Conservation (phyloP, 2,797 vertebrate genomes). For the Benthosema pterotum region DNA sequence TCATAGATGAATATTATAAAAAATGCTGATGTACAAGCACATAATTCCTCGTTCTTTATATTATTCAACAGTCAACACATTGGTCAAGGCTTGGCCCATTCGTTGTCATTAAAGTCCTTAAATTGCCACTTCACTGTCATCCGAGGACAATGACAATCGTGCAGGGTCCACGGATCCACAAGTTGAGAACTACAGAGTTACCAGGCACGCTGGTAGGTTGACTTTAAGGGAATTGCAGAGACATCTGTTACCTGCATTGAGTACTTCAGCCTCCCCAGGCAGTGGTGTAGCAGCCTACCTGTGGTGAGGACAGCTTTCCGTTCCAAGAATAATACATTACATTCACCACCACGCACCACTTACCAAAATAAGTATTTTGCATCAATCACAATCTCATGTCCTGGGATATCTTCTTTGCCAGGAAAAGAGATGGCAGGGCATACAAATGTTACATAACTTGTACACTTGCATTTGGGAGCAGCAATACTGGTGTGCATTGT, state of each 20-base stretch:
- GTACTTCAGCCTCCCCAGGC: slow-evolving; percentile 24
- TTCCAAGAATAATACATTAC: slow-evolving; percentile 22
- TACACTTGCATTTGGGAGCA: too few relatives aligned
- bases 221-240: slow-evolving; percentile 11
- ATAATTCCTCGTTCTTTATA: too few relatives aligned
- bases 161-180: background rate
- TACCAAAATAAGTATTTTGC: slow-evolving; percentile 11
- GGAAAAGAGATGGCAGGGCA: background rate
- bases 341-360: slow-evolving; percentile 25
- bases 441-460: too few relatives aligned
- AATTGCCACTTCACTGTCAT: too few relatives aligned
- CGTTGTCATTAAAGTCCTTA: too few relatives aligned
- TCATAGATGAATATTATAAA: too few relatives aligned
- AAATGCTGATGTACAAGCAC: too few relatives aligned
- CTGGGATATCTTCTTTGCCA: background rate
- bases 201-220: slow-evolving; percentile 25
- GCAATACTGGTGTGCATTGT: too few relatives aligned
- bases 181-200: slow-evolving; percentile 15
- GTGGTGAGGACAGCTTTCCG: slow-evolving; percentile 24
- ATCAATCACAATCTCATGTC: slow-evolving; percentile 6
- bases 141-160: too few relatives aligned
- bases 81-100: too few relatives aligned
- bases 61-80: too few relatives aligned
- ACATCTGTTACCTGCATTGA: slow-evolving; percentile 9
- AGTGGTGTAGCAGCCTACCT: slow-evolving; percentile 7